Percentiles rank a stretch among this genome's conserved stretches.
Evolutionary conservation across 2,797 vertebrate species (phyloP).

Genomic region (Naso thynnoides): DNA sequence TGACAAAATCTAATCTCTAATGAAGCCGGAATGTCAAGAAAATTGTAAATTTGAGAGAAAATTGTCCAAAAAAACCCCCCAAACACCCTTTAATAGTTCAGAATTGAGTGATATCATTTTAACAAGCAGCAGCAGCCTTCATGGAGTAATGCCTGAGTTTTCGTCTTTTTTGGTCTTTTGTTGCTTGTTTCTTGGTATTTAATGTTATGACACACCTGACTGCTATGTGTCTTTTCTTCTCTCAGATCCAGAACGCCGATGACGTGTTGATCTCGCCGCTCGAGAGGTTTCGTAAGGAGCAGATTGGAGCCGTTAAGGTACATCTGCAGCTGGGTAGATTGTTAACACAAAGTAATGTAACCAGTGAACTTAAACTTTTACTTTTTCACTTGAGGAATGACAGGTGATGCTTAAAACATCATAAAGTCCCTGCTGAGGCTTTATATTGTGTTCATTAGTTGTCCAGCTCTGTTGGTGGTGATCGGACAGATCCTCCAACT

Average conservation of each 20-base stretch:
- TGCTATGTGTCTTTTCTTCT: constrained; percentile 22
- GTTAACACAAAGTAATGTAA: constrained; percentile 1
- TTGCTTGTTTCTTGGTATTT: constrained; percentile 10
- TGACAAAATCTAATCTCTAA: neutral
- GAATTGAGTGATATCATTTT: neutral
- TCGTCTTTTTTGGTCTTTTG: neutral
- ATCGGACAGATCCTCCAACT: constrained; percentile 17
- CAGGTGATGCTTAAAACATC: neutral
- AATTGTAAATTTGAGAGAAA: neutral
- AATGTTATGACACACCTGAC: constrained; percentile 17
- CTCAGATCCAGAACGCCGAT: constrained; percentile 97
- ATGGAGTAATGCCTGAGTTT: constrained; percentile 4
- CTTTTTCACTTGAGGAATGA: neutral
- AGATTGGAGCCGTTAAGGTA: constrained; percentile 98
- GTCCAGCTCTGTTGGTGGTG: constrained; percentile 19
- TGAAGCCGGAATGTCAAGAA: neutral
- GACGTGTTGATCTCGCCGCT: constrained; percentile 96
- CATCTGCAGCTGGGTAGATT: neutral
- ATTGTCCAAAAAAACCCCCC: neutral
- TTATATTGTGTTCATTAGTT: neutral
- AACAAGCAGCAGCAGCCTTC: neutral
- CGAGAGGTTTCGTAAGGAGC: constrained; percentile 98
- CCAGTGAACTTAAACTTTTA: neutral
- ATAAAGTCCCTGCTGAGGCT: neutral
- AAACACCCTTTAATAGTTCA: neutral